Evolutionary conservation across 2,797 vertebrate species (phyloP).

Genomic region (Lithobates sylvaticus): DNA sequence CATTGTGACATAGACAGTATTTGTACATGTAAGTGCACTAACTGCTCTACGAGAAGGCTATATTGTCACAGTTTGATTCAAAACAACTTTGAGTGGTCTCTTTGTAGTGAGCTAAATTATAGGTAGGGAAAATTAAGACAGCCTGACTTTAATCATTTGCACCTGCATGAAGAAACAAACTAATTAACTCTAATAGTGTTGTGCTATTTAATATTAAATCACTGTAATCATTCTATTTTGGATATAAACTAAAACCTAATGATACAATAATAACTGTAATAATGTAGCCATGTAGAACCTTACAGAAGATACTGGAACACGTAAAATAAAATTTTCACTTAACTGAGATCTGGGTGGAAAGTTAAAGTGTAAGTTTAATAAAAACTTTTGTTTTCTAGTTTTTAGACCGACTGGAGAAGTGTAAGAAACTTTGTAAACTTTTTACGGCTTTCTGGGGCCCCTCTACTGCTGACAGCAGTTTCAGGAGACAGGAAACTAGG

Average conservation of each 20-base stretch:
- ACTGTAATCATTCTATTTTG: background rate
- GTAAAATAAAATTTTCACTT: background rate
- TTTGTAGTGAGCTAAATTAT: background rate
- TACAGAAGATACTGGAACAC: background rate
- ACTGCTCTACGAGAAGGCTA: constrained; percentile 28
- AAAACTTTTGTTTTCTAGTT: too few relatives aligned
- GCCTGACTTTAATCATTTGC: constrained; percentile 32
- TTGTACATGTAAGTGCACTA: constrained; percentile 24
- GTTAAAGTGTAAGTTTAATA: too few relatives aligned
- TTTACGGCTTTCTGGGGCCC: too few relatives aligned
- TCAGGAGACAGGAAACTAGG: too few relatives aligned
- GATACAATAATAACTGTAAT: background rate
- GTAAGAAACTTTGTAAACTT: too few relatives aligned
- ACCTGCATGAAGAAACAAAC: constrained; percentile 35
- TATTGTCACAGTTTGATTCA: constrained; percentile 26
- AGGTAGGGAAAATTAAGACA: constrained; percentile 26
- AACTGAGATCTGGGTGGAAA: too few relatives aligned
- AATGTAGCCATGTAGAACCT: too few relatives aligned
- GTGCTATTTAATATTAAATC: background rate
- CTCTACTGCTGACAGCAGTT: too few relatives aligned
- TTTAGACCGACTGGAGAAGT: too few relatives aligned
- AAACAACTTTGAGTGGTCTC: constrained; percentile 29
- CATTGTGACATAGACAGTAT: constrained; percentile 11
- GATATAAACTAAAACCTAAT: background rate
- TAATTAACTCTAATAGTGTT: constrained; percentile 23